A percentile compares a stretch with the other conserved stretches of the same genome.
These are phyloP conservation scores for Sandelia bainsii DNA, from an alignment of 2,797 vertebrate species.

Conservation along the genomic window DNA sequence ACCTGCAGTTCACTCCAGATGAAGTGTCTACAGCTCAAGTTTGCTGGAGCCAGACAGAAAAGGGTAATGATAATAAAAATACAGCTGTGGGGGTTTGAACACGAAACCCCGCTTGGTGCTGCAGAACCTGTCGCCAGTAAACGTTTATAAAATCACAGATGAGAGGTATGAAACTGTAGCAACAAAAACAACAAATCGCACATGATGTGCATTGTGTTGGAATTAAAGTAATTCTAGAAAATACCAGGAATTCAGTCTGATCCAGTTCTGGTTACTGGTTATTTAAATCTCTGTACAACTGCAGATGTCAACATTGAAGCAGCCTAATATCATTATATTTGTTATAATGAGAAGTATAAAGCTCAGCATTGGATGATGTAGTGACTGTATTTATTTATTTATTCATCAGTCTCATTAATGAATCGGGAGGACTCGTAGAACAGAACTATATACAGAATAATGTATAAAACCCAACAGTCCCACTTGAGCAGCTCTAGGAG, in stretches of 20 bases:
- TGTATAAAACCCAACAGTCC: no score
- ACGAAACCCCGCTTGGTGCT: neutral
- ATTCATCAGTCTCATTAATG: no score
- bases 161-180: constrained; percentile 2
- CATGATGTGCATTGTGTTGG: neutral
- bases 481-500: no score
- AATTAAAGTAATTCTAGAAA: neutral
- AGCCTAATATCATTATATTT: no score
- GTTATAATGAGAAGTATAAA: no score
- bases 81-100: constrained; percentile 16
- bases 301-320: no score
- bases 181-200: neutral
- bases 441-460: no score
- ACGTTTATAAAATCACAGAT: neutral
- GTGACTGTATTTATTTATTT: no score
- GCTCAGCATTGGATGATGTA: no score
- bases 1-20: constrained; percentile 38
- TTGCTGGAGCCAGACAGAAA: neutral
- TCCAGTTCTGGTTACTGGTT: no score
- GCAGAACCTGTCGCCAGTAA: neutral
- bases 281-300: no score
- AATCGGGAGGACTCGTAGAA: no score
- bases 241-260: neutral
- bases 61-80: neutral
- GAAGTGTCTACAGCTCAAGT: constrained; percentile 15